Evolutionary conservation across 2,888 invertebrate species (phyloP).

Genomic region (Luperina testacea): DNA sequence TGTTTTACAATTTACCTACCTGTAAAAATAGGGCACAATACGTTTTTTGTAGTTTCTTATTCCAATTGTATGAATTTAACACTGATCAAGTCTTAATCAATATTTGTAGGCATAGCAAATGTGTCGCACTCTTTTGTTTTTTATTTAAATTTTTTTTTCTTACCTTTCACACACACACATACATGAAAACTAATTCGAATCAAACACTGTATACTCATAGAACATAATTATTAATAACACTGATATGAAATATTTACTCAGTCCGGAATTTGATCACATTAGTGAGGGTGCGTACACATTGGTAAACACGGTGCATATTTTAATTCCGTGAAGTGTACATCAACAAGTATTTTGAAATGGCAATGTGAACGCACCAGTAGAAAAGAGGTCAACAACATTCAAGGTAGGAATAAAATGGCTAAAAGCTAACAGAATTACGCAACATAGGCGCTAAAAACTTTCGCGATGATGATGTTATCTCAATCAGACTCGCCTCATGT

Average conservation of each 20-base stretch:
- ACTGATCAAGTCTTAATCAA: slow-evolving; percentile 22
- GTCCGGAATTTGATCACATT: slow-evolving; percentile 46
- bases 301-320: background rate
- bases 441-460: background rate
- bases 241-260: slow-evolving; percentile 63
- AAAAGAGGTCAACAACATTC: slow-evolving; percentile 25
- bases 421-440: slow-evolving; percentile 7
- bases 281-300: slow-evolving; percentile 28
- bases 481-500: background rate
- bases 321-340: background rate
- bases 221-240: slow-evolving; percentile 61
- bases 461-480: background rate
- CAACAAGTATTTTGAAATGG: slow-evolving; percentile 3
- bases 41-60: slow-evolving; percentile 6
- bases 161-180: slow-evolving; percentile 29
- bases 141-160: background rate
- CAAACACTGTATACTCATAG: slow-evolving; percentile 45
- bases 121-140: slow-evolving; percentile 2
- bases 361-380: slow-evolving; percentile 31
- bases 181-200: slow-evolving; percentile 41
- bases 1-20: slow-evolving; percentile 22
- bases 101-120: slow-evolving; percentile 12
- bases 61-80: slow-evolving; percentile 21
- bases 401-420: slow-evolving; percentile 12
- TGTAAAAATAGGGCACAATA: slow-evolving; percentile 26